Conservation (phyloP, 2,797 vertebrate genomes). For the Rhinoraja longicauda region DNA sequence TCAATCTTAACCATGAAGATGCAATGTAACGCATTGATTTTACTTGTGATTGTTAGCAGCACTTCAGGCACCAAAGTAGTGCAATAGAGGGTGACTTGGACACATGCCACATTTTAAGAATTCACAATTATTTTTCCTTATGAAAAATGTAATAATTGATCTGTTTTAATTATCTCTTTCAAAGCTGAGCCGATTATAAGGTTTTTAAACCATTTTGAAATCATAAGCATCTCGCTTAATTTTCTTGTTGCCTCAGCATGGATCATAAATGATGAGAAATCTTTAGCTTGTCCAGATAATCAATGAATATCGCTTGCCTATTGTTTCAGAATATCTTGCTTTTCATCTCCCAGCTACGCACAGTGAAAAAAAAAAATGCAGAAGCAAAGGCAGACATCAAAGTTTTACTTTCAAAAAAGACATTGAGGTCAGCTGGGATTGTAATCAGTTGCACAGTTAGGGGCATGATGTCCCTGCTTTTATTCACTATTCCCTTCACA, state of each 20-base stretch:
- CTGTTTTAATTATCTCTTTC: not conserved
- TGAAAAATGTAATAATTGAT: not conserved
- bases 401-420: not conserved
- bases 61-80: not conserved
- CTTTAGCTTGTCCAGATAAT: not conserved
- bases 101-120: not conserved
- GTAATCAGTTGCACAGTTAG: not conserved
- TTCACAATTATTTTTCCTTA: not conserved
- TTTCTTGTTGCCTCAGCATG: not conserved
- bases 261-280: not conserved
- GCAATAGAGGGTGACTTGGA: not conserved
- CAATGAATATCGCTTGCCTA: not conserved
- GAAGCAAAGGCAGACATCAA: not conserved
- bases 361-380: not conserved
- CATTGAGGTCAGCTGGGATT: not conserved
- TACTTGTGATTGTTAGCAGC: not conserved
- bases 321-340: not conserved
- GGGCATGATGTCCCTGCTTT: too few species aligned
- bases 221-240: not conserved
- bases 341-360: not conserved
- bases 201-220: not conserved
- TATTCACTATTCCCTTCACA: too few species aligned
- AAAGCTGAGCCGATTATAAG: not conserved
- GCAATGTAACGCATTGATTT: conserved; percentile 7
- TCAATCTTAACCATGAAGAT: conserved; percentile 21